Conservation (phyloP, 2,888 invertebrate species). For the Capitulum mitella region DNA sequence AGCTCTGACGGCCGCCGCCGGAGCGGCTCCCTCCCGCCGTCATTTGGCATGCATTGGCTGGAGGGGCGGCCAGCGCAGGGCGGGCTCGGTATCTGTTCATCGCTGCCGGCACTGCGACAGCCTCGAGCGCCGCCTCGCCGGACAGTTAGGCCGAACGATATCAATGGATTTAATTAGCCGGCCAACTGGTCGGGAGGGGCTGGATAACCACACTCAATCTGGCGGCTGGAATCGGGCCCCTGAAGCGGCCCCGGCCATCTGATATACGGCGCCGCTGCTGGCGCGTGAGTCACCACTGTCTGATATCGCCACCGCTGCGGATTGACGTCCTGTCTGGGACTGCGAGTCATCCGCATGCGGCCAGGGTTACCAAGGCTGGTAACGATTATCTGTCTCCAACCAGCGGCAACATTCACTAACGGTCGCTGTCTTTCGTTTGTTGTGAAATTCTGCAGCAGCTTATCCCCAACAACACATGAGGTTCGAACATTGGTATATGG, state of each 20-base stretch:
- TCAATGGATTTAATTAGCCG: conserved; percentile 7
- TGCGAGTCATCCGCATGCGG: too few relatives aligned
- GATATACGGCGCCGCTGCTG: background rate
- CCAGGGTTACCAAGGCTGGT: too few relatives aligned
- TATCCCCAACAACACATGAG: too few relatives aligned
- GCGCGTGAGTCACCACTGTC: too few relatives aligned
- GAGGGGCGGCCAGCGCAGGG: background rate
- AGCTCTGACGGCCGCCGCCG: background rate
- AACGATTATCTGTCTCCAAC: too few relatives aligned
- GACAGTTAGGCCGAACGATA: background rate
- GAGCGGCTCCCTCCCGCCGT: background rate
- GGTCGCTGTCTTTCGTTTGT: too few relatives aligned
- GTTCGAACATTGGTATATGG: too few relatives aligned
- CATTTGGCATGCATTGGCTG: background rate
- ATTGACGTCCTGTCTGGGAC: too few relatives aligned
- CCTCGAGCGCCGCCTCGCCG: background rate
- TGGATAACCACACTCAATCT: background rate
- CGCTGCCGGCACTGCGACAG: background rate
- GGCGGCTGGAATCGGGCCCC: background rate
- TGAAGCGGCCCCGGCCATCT: background rate
- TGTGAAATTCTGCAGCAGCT: too few relatives aligned
- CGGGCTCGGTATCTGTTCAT: background rate
- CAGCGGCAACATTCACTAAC: too few relatives aligned
- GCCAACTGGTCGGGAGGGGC: background rate
- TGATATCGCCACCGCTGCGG: too few relatives aligned